Base-by-base conservation (phyloP, 30 jellyfish, hydroid and myxozoan genomes). In the Phacellophora camtschatica region DNA sequence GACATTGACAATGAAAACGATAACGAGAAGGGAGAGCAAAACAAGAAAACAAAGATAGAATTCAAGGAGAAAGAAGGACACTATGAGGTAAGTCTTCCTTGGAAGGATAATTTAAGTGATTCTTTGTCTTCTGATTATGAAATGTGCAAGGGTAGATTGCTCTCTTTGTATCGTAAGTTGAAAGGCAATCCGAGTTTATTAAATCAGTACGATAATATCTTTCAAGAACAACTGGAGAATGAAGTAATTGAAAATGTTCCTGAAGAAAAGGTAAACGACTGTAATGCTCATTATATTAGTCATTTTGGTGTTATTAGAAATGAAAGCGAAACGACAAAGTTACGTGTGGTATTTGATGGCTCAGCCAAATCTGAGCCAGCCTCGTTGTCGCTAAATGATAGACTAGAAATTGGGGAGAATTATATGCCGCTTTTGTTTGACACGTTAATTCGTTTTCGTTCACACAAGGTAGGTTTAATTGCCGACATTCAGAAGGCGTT, bases 271-370 rank as follows among this genome's bases (percentile, higher is more conserved):
- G 5, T 3, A 12, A 55, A 59, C 15, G 33, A 81, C 3, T 2
- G 49, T 1, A 41, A 22, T 33, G 74, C 92, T 4, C 88, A 81
- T 66, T 81, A 25, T 48, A 24, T 81, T 3, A 29, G 85, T 81
- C 92, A 78, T 23, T 62, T 41, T 46, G 84, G 74, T 28, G 85
- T 78, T 20, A 62, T 78, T 20, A 62, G 81, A 42, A 51, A 32
- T 36, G 92, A 81, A 1, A 49, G 77, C 23, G 36, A 66, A 22
- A 81, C 92, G 23, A 81, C 92, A 4, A 81, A 81, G 46, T 54
- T 66, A 12, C 77, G 92, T 35, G 12, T 72, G 3, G 80, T 62
- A 1, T 79, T 45, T 48, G 90, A 55, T 32, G 74, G 87, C 22
- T 65, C 82, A 9, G 94, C 89, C 10, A 66, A 68, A 29, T 51